Conservation (phyloP, 2,888 invertebrate species). For the Scaptomyza cyrtandrae region DNA sequence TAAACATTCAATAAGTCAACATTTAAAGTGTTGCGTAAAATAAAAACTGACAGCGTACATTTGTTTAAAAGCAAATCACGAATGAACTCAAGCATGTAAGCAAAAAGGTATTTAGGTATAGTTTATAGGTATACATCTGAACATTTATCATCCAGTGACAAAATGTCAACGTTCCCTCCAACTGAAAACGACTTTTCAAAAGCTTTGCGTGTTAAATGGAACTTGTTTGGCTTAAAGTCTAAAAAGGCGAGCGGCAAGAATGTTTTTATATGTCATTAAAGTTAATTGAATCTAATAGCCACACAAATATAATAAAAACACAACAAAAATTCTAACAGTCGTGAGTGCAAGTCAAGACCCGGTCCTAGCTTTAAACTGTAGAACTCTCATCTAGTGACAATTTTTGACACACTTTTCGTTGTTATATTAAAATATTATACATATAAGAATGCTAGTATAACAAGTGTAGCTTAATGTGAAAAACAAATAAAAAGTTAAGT, state of each 20-base stretch:
- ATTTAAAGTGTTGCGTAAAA: constrained; percentile 4
- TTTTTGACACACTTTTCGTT: constrained; percentile 63
- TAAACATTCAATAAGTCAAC: background rate
- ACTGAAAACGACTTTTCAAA: constrained; percentile 43
- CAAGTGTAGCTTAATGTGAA: too few species aligned
- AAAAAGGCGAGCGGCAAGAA: constrained; percentile 43
- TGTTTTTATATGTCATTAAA: constrained; percentile 72
- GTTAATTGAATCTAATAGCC: constrained; percentile 73
- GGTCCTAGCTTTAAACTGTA: constrained; percentile 44
- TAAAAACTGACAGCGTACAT: background rate
- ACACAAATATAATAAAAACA: constrained; percentile 21
- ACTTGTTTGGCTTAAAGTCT: constrained; percentile 68
- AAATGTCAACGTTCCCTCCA: background rate
- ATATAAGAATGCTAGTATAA: too few species aligned
- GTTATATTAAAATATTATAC: too few species aligned
- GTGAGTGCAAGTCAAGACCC: constrained; percentile 55
- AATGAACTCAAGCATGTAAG: background rate
- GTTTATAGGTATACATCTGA: too few species aligned
- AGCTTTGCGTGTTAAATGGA: constrained; percentile 63
- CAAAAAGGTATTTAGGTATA: constrained; percentile 8
- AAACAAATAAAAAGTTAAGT: too few species aligned
- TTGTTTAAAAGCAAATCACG: too few species aligned
- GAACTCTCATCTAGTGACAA: constrained; percentile 54
- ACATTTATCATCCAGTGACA: constrained; percentile 17
- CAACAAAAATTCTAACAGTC: constrained; percentile 13